Percentiles rank a stretch among this genome's conserved stretches.
phyloP scores from a whole-genome alignment of 2,888 invertebrate genomes.

The Idaea aversata region DNA sequence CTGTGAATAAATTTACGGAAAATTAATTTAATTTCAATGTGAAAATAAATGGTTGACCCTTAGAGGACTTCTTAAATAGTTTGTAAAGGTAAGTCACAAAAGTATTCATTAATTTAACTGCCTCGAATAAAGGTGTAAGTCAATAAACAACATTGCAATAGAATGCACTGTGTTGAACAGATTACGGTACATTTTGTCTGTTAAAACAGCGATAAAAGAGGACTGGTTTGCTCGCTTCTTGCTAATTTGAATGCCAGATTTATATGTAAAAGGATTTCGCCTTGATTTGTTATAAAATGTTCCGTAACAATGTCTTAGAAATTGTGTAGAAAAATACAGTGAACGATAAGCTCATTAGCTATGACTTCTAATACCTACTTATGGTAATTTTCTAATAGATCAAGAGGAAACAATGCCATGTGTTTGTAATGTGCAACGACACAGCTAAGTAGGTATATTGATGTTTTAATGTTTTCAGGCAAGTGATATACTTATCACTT shows the following conservation, averaged over 20 bases:
- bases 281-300: not conserved
- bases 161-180: conserved; percentile 22
- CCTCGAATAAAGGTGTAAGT: not conserved
- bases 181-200: conserved; percentile 27
- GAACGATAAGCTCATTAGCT: not conserved
- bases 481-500: no score
- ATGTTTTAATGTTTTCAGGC: no score
- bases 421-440: not conserved
- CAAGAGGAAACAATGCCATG: not conserved
- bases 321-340: not conserved
- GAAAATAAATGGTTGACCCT: not conserved
- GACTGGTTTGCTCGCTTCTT: conserved; percentile 16
- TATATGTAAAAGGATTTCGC: not conserved
- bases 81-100: not conserved
- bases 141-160: conserved; percentile 18
- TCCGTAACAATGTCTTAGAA: not conserved
- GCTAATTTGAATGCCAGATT: not conserved
- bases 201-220: conserved; percentile 1
- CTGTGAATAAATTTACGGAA: not conserved
- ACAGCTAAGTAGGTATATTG: no score
- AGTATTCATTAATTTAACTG: not conserved
- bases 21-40: not conserved
- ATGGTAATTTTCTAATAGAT: not conserved
- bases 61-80: not conserved
- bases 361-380: not conserved